A percentile compares a stretch with the other conserved stretches of the same genome.
phyloP scores from a whole-genome alignment of 53 echinoderm and acorn worm species.

The Crossaster papposus region DNA sequence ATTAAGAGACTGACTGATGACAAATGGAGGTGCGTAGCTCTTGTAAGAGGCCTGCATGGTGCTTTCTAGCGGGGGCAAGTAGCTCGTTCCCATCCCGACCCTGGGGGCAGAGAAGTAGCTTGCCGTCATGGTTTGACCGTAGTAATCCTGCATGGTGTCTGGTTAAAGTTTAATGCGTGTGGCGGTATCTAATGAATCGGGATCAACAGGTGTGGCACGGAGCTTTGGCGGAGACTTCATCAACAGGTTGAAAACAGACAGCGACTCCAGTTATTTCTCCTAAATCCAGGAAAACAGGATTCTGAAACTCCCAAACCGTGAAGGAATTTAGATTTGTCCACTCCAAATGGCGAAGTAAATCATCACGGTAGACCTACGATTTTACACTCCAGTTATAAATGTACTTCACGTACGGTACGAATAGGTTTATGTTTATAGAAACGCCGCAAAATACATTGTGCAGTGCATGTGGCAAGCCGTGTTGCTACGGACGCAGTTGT shows the following conservation, averaged over 20 bases:
- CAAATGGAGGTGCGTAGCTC: constrained; percentile 98
- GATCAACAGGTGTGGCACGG: constrained; percentile 47
- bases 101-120: constrained; percentile 96
- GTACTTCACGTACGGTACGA: constrained; percentile 51
- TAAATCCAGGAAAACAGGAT: constrained; percentile 38
- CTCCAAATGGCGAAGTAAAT: constrained; percentile 39
- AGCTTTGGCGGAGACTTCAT: constrained; percentile 6
- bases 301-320: constrained; percentile 42
- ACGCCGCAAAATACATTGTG: constrained; percentile 72
- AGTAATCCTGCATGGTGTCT: constrained; percentile 94
- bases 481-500: constrained; percentile 73
- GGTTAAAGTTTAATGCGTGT: not conserved
- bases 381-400: constrained; percentile 8
- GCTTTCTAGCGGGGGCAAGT: constrained; percentile 94
- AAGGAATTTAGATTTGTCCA: constrained; percentile 22
- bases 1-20: constrained; percentile 92
- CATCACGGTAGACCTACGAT: not conserved
- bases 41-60: constrained; percentile 99
- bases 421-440: constrained; percentile 97
- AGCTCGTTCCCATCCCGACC: constrained; percentile 86
- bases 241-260: not conserved
- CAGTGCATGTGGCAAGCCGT: constrained; percentile 29
- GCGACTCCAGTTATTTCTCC: not conserved
- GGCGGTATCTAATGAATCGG: not conserved
- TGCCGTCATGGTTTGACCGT: constrained; percentile 99